Evolutionary conservation across 2,888 invertebrate genomes (phyloP).

Genomic region (Mesochorus sp.): DNA sequence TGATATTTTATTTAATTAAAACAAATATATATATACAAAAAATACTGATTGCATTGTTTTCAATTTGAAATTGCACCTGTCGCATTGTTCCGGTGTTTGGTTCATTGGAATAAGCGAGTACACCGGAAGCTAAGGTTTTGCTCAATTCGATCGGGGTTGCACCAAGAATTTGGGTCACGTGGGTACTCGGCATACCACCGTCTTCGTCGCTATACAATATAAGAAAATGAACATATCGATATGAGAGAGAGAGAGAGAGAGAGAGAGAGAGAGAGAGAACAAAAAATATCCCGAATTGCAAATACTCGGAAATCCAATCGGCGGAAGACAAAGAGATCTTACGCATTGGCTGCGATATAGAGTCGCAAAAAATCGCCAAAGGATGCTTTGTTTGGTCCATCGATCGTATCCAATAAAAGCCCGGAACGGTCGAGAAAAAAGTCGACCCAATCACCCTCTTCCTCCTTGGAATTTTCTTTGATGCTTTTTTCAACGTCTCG

Average conservation of each 20-base stretch:
- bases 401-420: conserved; percentile 56
- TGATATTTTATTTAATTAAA: no score
- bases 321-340: conserved; percentile 51
- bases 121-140: conserved; percentile 73
- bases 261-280: neutral
- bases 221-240: neutral
- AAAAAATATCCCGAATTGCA: neutral
- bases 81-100: conserved; percentile 73
- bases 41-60: neutral
- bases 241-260: conserved; percentile 48
- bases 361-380: conserved; percentile 73
- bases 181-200: conserved; percentile 83
- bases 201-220: conserved; percentile 79
- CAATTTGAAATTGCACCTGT: conserved; percentile 61
- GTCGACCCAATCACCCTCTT: conserved; percentile 73
- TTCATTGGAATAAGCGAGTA: conserved; percentile 71
- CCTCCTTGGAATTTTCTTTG: conserved; percentile 52
- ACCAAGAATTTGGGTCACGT: conserved; percentile 76
- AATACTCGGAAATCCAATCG: neutral
- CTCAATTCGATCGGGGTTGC: conserved; percentile 69
- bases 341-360: conserved; percentile 75
- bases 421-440: conserved; percentile 70
- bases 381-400: conserved; percentile 63
- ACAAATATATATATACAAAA: no score
- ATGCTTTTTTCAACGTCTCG: conserved; percentile 45